Evolutionary conservation across 2,888 invertebrate species (phyloP).

Genomic region (Gordius sp.): DNA sequence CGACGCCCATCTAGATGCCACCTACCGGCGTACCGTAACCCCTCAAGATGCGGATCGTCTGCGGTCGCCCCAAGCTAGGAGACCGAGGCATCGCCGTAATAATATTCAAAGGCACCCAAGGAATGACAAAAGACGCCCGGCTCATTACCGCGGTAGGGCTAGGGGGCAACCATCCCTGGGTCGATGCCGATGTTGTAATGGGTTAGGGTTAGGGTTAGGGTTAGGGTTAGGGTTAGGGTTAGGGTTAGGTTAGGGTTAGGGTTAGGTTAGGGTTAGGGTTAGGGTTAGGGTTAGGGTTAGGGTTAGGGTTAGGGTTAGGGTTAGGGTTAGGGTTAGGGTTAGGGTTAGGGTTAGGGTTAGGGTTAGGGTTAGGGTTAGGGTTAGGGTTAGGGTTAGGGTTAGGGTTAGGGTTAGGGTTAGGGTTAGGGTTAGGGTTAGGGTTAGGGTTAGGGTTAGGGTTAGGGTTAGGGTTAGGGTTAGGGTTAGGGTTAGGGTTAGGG

Average conservation of each 20-base stretch:
- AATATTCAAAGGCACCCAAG: too few relatives aligned
- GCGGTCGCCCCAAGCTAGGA: too few relatives aligned
- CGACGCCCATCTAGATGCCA: too few relatives aligned
- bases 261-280: too few relatives aligned
- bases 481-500: slow-evolving; percentile 17
- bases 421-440: slow-evolving; percentile 5
- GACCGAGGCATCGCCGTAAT: too few relatives aligned
- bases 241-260: too few relatives aligned
- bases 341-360: slow-evolving; percentile 22
- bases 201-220: slow-evolving; percentile 19
- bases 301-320: slow-evolving; percentile 22
- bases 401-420: slow-evolving; percentile 22
- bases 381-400: slow-evolving; percentile 22
- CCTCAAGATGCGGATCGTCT: too few relatives aligned
- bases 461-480: slow-evolving; percentile 5
- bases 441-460: slow-evolving; percentile 21
- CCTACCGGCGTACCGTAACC: too few relatives aligned
- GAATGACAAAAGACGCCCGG: too few relatives aligned
- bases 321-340: slow-evolving; percentile 21
- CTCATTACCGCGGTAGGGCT: too few relatives aligned
- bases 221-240: slow-evolving; percentile 20
- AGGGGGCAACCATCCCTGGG: too few relatives aligned
- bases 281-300: slow-evolving; percentile 20
- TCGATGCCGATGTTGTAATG: too few relatives aligned
- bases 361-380: slow-evolving; percentile 21